Conservation (phyloP, 2,888 invertebrate species). For the Ferdinandea cuprea region DNA sequence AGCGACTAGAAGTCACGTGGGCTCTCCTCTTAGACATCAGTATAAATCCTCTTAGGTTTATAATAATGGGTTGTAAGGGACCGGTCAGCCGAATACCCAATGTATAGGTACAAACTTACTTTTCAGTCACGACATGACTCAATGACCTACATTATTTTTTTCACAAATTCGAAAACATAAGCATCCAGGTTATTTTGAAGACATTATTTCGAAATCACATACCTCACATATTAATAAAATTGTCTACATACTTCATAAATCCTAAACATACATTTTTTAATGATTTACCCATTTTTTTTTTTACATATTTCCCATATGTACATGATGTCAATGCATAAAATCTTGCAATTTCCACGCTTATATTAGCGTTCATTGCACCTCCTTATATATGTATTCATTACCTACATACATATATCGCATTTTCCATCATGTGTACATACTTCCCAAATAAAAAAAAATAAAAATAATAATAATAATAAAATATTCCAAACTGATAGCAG, state of each 20-base stretch:
- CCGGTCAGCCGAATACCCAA: background rate
- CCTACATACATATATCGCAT: background rate
- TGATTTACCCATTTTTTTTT: too few relatives aligned
- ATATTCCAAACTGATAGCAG: background rate
- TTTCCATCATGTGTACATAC: background rate
- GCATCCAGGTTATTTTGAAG: too few relatives aligned
- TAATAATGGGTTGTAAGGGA: too few relatives aligned
- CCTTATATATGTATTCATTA: background rate
- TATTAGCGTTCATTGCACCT: constrained; percentile 4
- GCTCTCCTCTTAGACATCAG: too few relatives aligned
- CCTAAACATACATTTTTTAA: too few relatives aligned
- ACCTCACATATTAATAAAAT: too few relatives aligned
- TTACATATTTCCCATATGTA: too few relatives aligned
- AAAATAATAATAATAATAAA: too few relatives aligned
- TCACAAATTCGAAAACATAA: background rate
- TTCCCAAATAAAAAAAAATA: background rate
- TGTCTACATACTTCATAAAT: too few relatives aligned
- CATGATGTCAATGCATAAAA: background rate
- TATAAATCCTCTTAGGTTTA: too few relatives aligned
- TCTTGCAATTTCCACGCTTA: background rate
- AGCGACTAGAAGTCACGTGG: too few relatives aligned
- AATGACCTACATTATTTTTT: background rate
- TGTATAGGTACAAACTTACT: too few relatives aligned
- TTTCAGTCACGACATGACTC: background rate
- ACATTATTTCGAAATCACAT: background rate